Conservation (phyloP, 2,797 vertebrate genomes). For the Esox lucius region DNA sequence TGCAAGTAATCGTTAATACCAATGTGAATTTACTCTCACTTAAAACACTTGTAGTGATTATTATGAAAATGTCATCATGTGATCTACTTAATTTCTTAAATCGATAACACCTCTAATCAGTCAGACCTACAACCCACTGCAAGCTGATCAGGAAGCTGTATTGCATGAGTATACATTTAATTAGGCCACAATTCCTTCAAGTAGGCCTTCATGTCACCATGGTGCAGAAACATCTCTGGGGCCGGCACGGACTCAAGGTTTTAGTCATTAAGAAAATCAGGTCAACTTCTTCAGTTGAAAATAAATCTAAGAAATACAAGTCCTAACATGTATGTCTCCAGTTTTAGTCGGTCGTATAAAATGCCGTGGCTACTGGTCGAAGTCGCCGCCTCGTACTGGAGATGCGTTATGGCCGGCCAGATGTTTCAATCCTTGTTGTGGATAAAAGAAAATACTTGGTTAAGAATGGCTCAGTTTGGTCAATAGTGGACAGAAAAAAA, state of each 20-base stretch:
- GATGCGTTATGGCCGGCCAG: too few species aligned
- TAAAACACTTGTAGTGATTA: not conserved
- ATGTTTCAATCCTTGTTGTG: too few species aligned
- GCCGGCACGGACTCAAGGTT: slow-evolving; percentile 60
- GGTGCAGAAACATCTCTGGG: slow-evolving; percentile 53
- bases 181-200: slow-evolving; percentile 71
- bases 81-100: slow-evolving; percentile 45
- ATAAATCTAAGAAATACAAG: slow-evolving; percentile 58
- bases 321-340: slow-evolving; percentile 42
- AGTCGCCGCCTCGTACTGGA: too few species aligned
- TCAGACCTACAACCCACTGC: slow-evolving; percentile 51
- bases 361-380: not conserved
- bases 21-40: too few species aligned
- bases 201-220: slow-evolving; percentile 49
- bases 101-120: slow-evolving; percentile 56
- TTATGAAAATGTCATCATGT: not conserved
- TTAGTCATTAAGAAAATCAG: slow-evolving; percentile 74
- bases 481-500: too few species aligned
- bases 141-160: slow-evolving; percentile 52
- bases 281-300: slow-evolving; percentile 60
- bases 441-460: too few species aligned
- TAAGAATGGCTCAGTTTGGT: too few species aligned
- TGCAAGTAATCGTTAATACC: too few species aligned
- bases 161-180: slow-evolving; percentile 69
- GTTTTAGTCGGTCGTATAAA: slow-evolving; percentile 57